Evolutionary conservation across 2,113 vertebrate species (phyloP).

Genomic region (Otolemur garnettii): DNA sequence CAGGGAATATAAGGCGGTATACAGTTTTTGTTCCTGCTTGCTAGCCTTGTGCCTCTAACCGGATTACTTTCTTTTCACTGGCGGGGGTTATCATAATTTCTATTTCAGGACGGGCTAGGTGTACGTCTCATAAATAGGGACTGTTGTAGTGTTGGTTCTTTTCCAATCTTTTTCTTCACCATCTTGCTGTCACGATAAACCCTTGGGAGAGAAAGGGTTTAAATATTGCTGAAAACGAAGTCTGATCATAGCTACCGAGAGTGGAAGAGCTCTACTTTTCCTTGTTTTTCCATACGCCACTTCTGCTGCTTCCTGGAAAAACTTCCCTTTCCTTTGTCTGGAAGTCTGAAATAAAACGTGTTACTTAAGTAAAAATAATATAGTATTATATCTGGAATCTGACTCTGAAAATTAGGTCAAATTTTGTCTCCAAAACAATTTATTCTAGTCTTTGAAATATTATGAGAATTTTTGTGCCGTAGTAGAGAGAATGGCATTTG

Average conservation of each 20-base stretch:
- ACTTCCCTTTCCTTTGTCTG: background rate
- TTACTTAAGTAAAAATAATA: background rate
- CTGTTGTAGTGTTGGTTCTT: background rate
- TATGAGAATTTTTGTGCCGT: background rate
- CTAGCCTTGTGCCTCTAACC: background rate
- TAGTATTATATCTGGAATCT: background rate
- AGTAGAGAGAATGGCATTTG: background rate
- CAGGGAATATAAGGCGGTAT: background rate
- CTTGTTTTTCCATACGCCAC: background rate
- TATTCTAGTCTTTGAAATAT: conserved; percentile 1
- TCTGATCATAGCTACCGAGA: background rate
- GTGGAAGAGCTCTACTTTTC: background rate
- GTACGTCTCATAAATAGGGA: background rate
- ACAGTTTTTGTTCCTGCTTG: background rate
- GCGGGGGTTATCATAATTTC: background rate
- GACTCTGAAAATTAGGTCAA: background rate
- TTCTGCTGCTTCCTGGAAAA: conserved; percentile 14
- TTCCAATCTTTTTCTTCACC: background rate
- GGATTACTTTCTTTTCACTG: background rate
- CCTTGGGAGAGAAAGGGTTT: background rate
- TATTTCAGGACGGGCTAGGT: background rate
- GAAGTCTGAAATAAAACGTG: background rate
- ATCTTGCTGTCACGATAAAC: background rate
- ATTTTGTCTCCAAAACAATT: background rate
- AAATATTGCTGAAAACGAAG: conserved; percentile 34